These are phyloP conservation scores for Vanessa cardui DNA, from an alignment of 2,888 invertebrate species.

Conservation along the genomic window DNA sequence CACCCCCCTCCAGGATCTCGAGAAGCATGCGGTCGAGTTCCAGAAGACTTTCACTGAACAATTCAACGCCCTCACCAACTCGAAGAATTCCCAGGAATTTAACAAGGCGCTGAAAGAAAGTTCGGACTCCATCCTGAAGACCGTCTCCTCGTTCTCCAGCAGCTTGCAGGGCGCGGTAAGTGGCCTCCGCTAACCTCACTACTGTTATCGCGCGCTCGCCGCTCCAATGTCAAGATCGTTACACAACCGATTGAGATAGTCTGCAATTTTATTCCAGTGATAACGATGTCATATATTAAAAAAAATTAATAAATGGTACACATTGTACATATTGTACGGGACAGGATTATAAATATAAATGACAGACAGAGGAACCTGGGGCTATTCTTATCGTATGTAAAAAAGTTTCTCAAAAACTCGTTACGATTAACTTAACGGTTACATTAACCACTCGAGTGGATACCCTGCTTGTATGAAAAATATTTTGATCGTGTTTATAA, in stretches of 20 bases:
- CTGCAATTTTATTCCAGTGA: not conserved
- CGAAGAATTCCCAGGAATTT: conserved; percentile 65
- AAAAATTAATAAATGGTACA: too few species aligned
- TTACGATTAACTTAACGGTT: too few species aligned
- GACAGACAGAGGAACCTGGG: too few species aligned
- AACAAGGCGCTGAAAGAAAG: conserved; percentile 68
- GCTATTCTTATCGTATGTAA: too few species aligned
- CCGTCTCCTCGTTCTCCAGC: conserved; percentile 56
- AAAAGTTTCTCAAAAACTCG: too few species aligned
- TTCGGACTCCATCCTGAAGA: conserved; percentile 60
- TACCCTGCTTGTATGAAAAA: too few species aligned
- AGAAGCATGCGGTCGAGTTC: conserved; percentile 65
- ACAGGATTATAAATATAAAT: too few species aligned
- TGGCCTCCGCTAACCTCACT: conserved; percentile 34
- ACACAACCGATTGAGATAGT: conserved; percentile 14
- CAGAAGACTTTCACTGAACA: conserved; percentile 63
- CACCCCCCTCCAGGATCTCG: conserved; percentile 56
- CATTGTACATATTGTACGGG: too few species aligned
- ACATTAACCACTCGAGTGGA: too few species aligned
- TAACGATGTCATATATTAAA: not conserved
- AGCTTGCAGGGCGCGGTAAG: conserved; percentile 65
- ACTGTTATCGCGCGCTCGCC: conserved; percentile 10
- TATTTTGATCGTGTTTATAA: too few species aligned
- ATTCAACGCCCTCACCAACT: conserved; percentile 56
- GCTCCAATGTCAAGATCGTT: conserved; percentile 26